phyloP scores from a whole-genome alignment of 2,888 invertebrate species.

The Nephrotoma appendiculata region DNA sequence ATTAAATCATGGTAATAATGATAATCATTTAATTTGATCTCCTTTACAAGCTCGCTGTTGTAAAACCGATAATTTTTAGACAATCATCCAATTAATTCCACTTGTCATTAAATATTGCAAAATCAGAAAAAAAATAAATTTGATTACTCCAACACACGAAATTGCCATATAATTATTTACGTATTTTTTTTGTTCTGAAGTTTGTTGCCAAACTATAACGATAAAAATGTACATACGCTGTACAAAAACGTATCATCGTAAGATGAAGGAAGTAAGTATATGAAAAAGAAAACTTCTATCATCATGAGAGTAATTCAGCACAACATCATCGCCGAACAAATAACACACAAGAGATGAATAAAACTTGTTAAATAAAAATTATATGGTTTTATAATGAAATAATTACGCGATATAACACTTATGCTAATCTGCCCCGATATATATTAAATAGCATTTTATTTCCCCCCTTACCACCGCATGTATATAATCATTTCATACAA shows the following conservation, averaged over 20 bases:
- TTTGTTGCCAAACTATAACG: neutral
- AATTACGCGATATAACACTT: conserved; percentile 3
- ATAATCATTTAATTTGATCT: too few species aligned
- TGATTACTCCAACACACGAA: neutral
- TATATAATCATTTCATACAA: neutral
- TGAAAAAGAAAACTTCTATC: neutral
- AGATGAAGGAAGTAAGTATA: neutral
- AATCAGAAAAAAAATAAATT: neutral
- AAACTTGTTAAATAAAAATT: neutral
- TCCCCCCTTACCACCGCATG: too few species aligned
- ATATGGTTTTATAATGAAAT: neutral
- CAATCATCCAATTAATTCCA: neutral
- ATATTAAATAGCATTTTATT: neutral
- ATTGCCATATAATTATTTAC: neutral
- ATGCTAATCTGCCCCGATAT: neutral
- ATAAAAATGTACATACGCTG: neutral
- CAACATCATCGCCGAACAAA: neutral
- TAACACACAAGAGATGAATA: neutral
- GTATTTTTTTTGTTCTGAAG: neutral
- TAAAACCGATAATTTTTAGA: neutral
- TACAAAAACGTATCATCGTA: neutral
- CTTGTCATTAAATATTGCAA: neutral
- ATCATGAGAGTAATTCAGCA: neutral
- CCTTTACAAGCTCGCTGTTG: too few species aligned
- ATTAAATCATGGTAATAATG: too few species aligned